A percentile compares a stretch with the other conserved stretches of the same genome.
Evolutionary conservation across 2,797 vertebrate genomes (phyloP).

Genomic region (Lithobates pipiens): DNA sequence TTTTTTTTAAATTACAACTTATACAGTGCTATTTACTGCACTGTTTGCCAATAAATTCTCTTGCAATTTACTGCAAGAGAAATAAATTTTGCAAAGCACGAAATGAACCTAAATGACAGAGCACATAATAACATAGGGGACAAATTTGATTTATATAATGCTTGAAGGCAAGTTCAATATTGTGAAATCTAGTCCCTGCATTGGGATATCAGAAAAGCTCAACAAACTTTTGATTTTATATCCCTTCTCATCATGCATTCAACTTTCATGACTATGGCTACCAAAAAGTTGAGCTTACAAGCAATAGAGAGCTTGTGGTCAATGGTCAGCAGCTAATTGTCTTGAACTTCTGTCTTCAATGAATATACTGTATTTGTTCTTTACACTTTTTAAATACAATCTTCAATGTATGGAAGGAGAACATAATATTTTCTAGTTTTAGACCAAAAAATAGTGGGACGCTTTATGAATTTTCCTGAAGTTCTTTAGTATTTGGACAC

Average conservation of each 20-base stretch:
- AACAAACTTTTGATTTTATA: slow-evolving; percentile 32
- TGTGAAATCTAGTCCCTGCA: slow-evolving; percentile 19
- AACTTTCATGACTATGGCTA: slow-evolving; percentile 38
- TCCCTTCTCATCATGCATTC: slow-evolving; percentile 33
- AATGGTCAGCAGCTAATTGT: slow-evolving; percentile 41
- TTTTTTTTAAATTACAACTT: slow-evolving; percentile 5
- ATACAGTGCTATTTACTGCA: slow-evolving; percentile 2
- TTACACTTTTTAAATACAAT: slow-evolving; percentile 31
- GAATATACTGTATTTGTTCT: slow-evolving; percentile 21
- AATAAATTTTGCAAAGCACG: slow-evolving; percentile 20
- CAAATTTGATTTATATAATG: slow-evolving; percentile 49
- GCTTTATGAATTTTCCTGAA: slow-evolving; percentile 36
- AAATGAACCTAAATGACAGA: slow-evolving; percentile 19
- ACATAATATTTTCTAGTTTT: slow-evolving; percentile 31
- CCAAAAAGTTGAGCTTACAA: slow-evolving; percentile 24
- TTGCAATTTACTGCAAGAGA: slow-evolving; percentile 6
- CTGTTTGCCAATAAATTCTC: slow-evolving; percentile 2
- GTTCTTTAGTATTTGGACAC: slow-evolving; percentile 34
- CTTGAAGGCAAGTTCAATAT: slow-evolving; percentile 36
- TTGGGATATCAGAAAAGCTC: slow-evolving; percentile 19
- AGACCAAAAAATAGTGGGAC: slow-evolving; percentile 7
- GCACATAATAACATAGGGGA: slow-evolving; percentile 28
- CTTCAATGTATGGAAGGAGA: slow-evolving; percentile 32
- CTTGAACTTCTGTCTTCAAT: slow-evolving; percentile 19
- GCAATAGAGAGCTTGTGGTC: slow-evolving; percentile 25